phyloP scores from a whole-genome alignment of 2,888 invertebrate genomes.

The Tipula helvola region DNA sequence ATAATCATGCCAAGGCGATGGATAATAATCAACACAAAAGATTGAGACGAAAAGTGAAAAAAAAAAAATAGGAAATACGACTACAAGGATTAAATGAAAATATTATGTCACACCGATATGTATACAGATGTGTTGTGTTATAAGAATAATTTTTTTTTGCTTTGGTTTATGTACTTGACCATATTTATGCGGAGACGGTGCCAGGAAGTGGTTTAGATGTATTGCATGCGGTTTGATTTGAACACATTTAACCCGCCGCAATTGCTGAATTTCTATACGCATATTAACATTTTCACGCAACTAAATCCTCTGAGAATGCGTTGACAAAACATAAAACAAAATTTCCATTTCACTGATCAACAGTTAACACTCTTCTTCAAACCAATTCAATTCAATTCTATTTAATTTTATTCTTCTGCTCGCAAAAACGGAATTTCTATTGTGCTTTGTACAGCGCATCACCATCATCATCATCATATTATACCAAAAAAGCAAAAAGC shows the following conservation, averaged over 20 bases:
- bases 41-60: neutral
- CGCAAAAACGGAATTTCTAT: neutral
- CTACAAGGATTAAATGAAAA: neutral
- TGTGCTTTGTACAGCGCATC: neutral
- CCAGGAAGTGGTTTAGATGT: neutral
- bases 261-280: neutral
- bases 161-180: neutral
- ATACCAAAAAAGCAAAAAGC: neutral
- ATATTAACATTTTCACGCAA: neutral
- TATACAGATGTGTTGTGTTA: neutral
- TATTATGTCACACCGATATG: neutral
- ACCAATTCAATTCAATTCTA: neutral
- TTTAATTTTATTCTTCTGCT: neutral
- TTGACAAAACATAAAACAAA: neutral
- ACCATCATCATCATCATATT: neutral
- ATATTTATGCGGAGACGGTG: neutral
- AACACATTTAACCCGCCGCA: neutral
- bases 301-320: neutral
- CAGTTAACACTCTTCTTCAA: neutral
- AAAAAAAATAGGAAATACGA: neutral
- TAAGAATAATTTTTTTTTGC: neutral
- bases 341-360: constrained; percentile 4
- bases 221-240: neutral
- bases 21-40: neutral
- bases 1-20: neutral